Evolutionary conservation across 2,113 vertebrate species (phyloP).

Genomic region (rat (Rattus norvegicus)): DNA sequence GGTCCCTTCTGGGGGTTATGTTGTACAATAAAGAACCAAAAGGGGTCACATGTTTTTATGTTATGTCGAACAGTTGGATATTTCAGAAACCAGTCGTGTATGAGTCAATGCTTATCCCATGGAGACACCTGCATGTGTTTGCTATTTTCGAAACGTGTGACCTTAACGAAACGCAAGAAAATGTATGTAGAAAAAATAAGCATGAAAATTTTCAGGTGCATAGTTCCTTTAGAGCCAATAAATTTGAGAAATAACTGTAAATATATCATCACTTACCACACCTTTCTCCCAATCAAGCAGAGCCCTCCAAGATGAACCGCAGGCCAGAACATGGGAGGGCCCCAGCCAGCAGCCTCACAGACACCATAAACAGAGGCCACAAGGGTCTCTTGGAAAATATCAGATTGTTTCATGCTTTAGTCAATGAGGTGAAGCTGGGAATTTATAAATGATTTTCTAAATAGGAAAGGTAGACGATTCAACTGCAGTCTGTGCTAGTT

Average conservation of each 20-base stretch:
- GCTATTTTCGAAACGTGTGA: constrained; percentile 9
- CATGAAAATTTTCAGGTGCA: background rate
- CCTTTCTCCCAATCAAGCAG: background rate
- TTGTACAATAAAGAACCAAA: background rate
- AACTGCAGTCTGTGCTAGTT: background rate
- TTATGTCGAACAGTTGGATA: background rate
- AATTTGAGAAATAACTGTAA: background rate
- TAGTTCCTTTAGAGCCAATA: background rate
- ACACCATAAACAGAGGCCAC: background rate
- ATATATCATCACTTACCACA: background rate
- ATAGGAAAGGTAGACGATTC: constrained; percentile 1
- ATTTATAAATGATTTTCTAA: constrained; percentile 52
- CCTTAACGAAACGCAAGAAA: background rate
- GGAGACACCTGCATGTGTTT: background rate
- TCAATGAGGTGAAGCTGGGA: constrained; percentile 1
- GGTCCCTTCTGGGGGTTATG: background rate
- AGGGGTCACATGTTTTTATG: background rate
- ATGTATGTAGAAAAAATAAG: background rate
- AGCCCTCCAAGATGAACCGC: background rate
- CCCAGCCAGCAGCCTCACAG: background rate
- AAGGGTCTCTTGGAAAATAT: background rate
- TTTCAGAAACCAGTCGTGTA: background rate
- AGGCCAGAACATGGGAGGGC: background rate
- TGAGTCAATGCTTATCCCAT: background rate
- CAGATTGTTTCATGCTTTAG: constrained; percentile 4